Evolutionary conservation across 2,888 invertebrate genomes (phyloP), one percentile per base, ranked within the genome.

Genomic region (Periphyllus acericola): DNA sequence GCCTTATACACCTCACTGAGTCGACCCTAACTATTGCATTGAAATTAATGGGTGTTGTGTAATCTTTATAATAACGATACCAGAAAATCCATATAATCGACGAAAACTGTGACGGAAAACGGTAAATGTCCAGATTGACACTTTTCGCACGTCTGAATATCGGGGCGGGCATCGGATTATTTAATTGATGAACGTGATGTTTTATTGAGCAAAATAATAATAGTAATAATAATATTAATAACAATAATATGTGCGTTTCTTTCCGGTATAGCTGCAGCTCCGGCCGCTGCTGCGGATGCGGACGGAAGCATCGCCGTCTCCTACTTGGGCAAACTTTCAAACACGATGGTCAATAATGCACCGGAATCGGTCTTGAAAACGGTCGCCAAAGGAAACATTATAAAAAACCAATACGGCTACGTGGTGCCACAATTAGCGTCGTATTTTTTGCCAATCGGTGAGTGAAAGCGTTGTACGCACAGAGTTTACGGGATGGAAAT

Each of bases 371-470:
- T 80, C 29, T 80, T 80, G 19, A 68, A 66, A n/a, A 8, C 9
- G 6, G n/a, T 80, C 0, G 66, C 66, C 25, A 40, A n/a, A 8
- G 66, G 36, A n/a, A 40, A 40, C n/a, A 21, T 66, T 4, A n/a
- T 40, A n/a, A 80, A 17, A n/a, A 40, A 66, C 11, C 36, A 21
- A 66, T 68, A 68, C 34, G 5, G 25, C 32, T 36, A 66, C 1
- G 17, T 80, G n/a, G 17, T 80, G 17, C 29, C 80, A 17, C 1
- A 66, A n/a, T 29, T 80, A 5, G 40, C n/a, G 40, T 9, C 5
- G 14, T 66, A 36, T n/a, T 80, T 80, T 80, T 80, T 40, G 19
- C 36, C 80, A 17, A 25, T 17, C n/a, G 79, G 36, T 66, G 25
- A 81, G 40, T 68, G 11, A 79, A 34, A 4, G 8, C 46, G 9